Base-by-base conservation (phyloP, 2,113 vertebrate genomes). In the Pomatostomus ruficeps region DNA sequence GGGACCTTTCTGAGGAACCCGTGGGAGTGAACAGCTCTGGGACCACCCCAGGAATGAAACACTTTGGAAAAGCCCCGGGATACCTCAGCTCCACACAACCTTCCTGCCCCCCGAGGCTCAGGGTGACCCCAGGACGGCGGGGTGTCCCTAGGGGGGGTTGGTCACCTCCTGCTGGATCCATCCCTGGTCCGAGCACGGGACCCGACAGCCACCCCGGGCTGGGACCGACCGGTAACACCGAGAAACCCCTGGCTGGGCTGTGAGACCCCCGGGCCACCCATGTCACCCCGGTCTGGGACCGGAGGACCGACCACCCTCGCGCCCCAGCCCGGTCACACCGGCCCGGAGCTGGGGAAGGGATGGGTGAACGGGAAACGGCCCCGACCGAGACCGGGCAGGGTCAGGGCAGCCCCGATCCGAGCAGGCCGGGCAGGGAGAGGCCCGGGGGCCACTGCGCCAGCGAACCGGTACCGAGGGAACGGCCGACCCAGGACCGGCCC, bases 21-120 rank as follows among this genome's bases (percentile, higher is more conserved):
- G 0, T 23, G 31, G 26, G 16, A 35, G 6, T 0, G 2, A 65
- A n/a, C 0, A 2, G 54, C 26, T 59, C 66, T 4, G 20, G 20
- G 42, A 3, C 42, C 35, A n/a, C 0, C 52, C n/a, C 22, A 15
- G 36, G 18, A 38, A 19, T 1, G 3, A 40, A 52, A 45, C 0
- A 1, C 8, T 10, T 26, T 1, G 38, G 68, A 10, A 55, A 82
- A 55, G 24, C 11, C 0, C 0, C 0, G 6, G 46, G 57, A 31
- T 7, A 11, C 4, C n/a, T 10, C 67, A 24, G 70, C 83, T n/a
- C 17, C 45, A 26, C 23, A 33, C 10, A n/a, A 6, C 10, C 4
- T 20, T 14, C 16, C 0, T 1, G 15, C 11, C 9, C 11, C 36
- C 17, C 38, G 6, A 14, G 2, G 40, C 45, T 58, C 31, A 3